A percentile compares a stretch with the other conserved stretches of the same genome.
Evolutionary conservation across 2,888 invertebrate species (phyloP).

Genomic region (Aromia moschata): DNA sequence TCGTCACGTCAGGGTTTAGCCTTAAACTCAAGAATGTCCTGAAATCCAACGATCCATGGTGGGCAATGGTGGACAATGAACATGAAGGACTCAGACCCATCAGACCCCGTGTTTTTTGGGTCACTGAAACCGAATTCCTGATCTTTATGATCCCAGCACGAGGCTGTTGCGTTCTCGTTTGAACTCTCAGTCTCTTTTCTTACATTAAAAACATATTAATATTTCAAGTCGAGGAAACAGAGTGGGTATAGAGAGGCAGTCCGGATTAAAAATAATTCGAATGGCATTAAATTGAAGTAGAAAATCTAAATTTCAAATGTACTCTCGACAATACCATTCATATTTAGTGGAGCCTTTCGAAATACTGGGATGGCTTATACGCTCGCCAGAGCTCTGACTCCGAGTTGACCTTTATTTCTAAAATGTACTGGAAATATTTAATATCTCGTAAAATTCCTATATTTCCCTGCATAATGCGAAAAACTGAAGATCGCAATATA

Average conservation of each 20-base stretch:
- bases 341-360: conserved; percentile 33
- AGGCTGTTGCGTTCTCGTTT: no score
- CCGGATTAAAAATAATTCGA: conserved; percentile 9
- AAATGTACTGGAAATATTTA: conserved; percentile 49
- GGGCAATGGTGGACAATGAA: no score
- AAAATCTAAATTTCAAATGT: conserved; percentile 35
- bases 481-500: conserved; percentile 41
- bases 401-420: conserved; percentile 43
- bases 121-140: no score
- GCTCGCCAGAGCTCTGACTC: conserved; percentile 3
- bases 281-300: conserved; percentile 16
- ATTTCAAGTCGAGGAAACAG: not conserved
- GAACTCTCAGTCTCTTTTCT: no score
- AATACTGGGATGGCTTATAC: conserved; percentile 29
- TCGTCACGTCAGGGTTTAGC: no score
- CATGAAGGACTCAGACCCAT: no score
- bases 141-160: no score
- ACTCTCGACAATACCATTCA: conserved; percentile 30
- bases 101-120: no score
- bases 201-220: not conserved
- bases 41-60: no score
- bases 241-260: not conserved
- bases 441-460: conserved; percentile 46
- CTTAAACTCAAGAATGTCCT: no score
- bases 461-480: conserved; percentile 46